Percentiles rank a stretch among this genome's conserved stretches.
Conservation (phyloP, 2,888 invertebrate genomes). For the Lycia hirtaria region DNA sequence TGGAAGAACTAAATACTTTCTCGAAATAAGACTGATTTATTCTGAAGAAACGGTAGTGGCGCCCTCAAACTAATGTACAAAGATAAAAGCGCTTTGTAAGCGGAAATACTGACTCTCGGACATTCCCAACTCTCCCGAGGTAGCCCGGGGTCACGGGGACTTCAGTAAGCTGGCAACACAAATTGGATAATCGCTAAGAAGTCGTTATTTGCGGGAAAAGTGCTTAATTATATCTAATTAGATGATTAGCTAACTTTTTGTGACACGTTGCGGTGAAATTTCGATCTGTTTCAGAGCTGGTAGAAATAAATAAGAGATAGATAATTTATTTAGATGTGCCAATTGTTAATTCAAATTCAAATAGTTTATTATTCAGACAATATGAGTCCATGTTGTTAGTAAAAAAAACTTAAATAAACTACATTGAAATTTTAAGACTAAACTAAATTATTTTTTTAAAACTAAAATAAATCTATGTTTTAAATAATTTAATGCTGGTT, state of each 20-base stretch:
- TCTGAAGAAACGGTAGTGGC: not conserved
- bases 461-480: no score
- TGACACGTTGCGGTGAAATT: not conserved
- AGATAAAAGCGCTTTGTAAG: not conserved
- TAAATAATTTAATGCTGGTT: no score
- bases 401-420: no score
- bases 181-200: conserved; percentile 8
- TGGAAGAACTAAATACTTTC: not conserved
- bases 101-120: conserved; percentile 3
- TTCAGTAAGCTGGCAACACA: conserved; percentile 7
- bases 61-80: not conserved
- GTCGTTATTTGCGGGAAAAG: not conserved
- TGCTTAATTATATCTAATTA: not conserved
- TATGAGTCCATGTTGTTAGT: no score
- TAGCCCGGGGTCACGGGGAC: not conserved
- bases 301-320: not conserved
- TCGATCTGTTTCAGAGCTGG: not conserved
- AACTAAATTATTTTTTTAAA: no score
- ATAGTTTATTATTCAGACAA: no score
- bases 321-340: no score
- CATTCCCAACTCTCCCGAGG: not conserved
- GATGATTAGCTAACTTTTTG: not conserved
- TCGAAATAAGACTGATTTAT: not conserved
- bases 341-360: no score
- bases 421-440: no score